Base-by-base conservation (phyloP, 2,797 vertebrate genomes). In the Bryconaethiops microstoma region DNA sequence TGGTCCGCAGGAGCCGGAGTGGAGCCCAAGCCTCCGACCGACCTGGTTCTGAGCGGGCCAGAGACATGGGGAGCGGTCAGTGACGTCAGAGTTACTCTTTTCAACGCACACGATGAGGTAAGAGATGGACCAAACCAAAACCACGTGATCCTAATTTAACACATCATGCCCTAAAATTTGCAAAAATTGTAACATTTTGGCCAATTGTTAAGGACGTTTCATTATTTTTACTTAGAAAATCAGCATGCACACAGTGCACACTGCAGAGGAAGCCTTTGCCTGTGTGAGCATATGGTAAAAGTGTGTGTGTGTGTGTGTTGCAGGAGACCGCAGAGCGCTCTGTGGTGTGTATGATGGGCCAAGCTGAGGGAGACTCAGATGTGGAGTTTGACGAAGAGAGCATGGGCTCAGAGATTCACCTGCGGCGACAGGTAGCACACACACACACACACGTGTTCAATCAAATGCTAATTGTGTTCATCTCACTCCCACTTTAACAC, bases 241-340 rank as follows among this genome's bases (percentile, higher is more conserved):
- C 29, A 29, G 29, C 29, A 29, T 29, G 29, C 29, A 29, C 29
- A 29, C 29, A 29, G 29, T 29, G 29, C 29, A 29, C 29, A 29
- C 29, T 29, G n/a, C n/a, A n/a, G n/a, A n/a, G n/a, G n/a, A n/a
- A 42, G 40, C 4, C 8, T 42, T 42, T 4, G 8, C 40, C 40
- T 7, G 42, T 45, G 42, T 1, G 9, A 45, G 42, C 42, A 45
- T 1, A 45, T 45, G 6, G 42, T 45, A 45, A 45, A 45, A 45
- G 42, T 45, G 42, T 45, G 42, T 45, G 42, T 45, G 42, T 45
- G 42, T 45, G 42, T 45, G 42, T 45, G 1, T 7, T 45, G 42
- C 82, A 96, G 95, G 94, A 95, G 78, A 87, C 90, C 0, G 94
- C 95, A 1, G 94, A 96, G 84, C 90, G 91, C 64, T 89, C 88